Evolutionary conservation across 1,140 invertebrate genomes (phyloP).

Genomic region (Nomia melanderi): DNA sequence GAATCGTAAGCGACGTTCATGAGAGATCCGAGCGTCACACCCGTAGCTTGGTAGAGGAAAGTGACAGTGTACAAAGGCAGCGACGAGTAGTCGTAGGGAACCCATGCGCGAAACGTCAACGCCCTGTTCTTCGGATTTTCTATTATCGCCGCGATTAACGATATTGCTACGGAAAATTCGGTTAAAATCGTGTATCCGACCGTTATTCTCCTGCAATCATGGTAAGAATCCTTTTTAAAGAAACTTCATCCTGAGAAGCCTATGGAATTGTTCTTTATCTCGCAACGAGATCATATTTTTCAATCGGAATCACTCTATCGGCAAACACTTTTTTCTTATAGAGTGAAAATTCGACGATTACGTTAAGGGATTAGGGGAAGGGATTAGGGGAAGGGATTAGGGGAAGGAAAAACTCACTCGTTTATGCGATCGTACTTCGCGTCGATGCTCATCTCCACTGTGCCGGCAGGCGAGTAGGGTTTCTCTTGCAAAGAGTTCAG

Average conservation of each 20-base stretch:
- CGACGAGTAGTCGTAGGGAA: constrained; percentile 45
- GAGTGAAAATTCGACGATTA: too few species aligned
- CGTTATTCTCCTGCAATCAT: constrained; percentile 19
- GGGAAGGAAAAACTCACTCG: too few species aligned
- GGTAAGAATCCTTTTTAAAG: background rate
- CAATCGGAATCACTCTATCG: too few species aligned
- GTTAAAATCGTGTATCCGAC: constrained; percentile 9
- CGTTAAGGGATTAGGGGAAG: too few species aligned
- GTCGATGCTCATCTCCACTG: constrained; percentile 48
- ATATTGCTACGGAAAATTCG: constrained; percentile 7
- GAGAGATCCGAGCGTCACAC: constrained; percentile 29
- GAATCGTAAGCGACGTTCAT: constrained; percentile 51
- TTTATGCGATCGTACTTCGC: constrained; percentile 23
- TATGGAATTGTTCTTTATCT: too few species aligned
- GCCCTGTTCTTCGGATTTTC: background rate
- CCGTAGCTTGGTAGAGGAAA: background rate
- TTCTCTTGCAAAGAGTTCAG: constrained; percentile 21
- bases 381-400: too few species aligned
- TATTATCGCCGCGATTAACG: background rate
- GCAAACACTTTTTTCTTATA: too few species aligned
- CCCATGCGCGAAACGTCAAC: constrained; percentile 31
- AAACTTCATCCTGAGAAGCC: too few species aligned
- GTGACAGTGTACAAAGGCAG: background rate
- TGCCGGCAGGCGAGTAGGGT: constrained; percentile 34
- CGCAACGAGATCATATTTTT: too few species aligned